Conservation (phyloP, 2,113 vertebrate species). For the Leucosticte australis region DNA sequence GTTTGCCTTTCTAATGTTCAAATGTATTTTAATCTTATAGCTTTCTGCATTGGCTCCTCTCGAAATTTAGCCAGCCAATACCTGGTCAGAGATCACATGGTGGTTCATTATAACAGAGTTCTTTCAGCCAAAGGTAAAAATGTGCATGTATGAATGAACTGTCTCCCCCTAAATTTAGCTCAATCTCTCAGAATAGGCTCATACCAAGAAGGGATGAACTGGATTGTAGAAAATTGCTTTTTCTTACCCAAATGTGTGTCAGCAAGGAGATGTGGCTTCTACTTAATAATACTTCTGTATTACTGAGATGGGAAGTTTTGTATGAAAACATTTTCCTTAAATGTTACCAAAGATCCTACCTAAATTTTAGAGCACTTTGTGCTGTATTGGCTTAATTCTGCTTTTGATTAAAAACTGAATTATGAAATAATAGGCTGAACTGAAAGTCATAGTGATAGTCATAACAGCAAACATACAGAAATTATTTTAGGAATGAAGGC, state of each 20-base stretch:
- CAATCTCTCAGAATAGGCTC: not conserved
- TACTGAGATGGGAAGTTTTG: not conserved
- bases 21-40: constrained; percentile 71
- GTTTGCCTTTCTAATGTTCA: constrained; percentile 18
- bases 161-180: not conserved
- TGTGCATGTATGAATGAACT: not conserved
- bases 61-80: constrained; percentile 79
- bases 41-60: constrained; percentile 80
- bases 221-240: not conserved
- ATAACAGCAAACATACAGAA: not conserved
- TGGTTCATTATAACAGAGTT: constrained; percentile 92
- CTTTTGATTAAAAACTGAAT: not conserved
- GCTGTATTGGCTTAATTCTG: not conserved
- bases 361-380: not conserved
- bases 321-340: not conserved
- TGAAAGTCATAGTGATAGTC: not conserved
- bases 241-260: not conserved
- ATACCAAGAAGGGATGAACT: not conserved
- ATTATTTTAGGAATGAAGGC: not conserved
- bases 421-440: not conserved
- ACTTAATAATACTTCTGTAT: not conserved
- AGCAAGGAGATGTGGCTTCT: not conserved
- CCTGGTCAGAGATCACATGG: constrained; percentile 89
- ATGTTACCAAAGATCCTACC: not conserved
- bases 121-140: constrained; percentile 92